A percentile compares a stretch with the other conserved stretches of the same genome.
Conservation (phyloP, 2,888 invertebrate genomes). For the Baccha elongata region DNA sequence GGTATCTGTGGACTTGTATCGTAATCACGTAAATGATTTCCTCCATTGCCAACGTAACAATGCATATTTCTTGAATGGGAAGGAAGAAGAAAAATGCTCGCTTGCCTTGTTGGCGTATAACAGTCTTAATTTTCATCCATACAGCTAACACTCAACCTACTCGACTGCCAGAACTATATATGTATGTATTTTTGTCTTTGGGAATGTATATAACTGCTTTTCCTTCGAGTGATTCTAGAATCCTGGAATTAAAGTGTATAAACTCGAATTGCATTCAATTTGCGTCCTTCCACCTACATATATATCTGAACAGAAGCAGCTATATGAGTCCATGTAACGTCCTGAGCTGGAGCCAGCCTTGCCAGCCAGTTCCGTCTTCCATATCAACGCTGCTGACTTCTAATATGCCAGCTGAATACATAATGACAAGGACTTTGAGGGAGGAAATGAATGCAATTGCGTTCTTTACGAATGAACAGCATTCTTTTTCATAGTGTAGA, state of each 20-base stretch:
- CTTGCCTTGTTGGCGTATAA: slow-evolving; percentile 39
- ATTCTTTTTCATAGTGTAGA: slow-evolving; percentile 5
- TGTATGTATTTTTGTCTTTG: not conserved
- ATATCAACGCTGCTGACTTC: slow-evolving; percentile 67
- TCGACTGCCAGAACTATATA: not conserved
- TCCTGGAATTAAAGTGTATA: slow-evolving; percentile 65
- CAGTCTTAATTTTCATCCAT: slow-evolving; percentile 50
- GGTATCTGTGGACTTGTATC: slow-evolving; percentile 56
- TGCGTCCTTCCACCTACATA: slow-evolving; percentile 30
- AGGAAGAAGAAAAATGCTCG: slow-evolving; percentile 21
- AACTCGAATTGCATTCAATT: slow-evolving; percentile 70
- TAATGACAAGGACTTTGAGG: slow-evolving; percentile 64
- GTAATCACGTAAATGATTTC: slow-evolving; percentile 66
- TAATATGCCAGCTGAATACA: slow-evolving; percentile 72
- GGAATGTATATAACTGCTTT: slow-evolving; percentile 5
- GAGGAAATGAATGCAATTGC: slow-evolving; percentile 72
- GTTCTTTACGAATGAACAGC: slow-evolving; percentile 53
- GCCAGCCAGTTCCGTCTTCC: slow-evolving; percentile 55
- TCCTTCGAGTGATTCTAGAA: slow-evolving; percentile 48
- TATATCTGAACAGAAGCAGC: not conserved
- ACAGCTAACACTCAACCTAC: slow-evolving; percentile 7
- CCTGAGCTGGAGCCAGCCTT: slow-evolving; percentile 31
- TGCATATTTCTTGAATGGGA: slow-evolving; percentile 39
- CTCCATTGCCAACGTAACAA: slow-evolving; percentile 53
- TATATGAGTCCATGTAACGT: slow-evolving; percentile 34